phyloP scores from a whole-genome alignment of 2,888 invertebrate genomes.

The Dryobotodes eremita region DNA sequence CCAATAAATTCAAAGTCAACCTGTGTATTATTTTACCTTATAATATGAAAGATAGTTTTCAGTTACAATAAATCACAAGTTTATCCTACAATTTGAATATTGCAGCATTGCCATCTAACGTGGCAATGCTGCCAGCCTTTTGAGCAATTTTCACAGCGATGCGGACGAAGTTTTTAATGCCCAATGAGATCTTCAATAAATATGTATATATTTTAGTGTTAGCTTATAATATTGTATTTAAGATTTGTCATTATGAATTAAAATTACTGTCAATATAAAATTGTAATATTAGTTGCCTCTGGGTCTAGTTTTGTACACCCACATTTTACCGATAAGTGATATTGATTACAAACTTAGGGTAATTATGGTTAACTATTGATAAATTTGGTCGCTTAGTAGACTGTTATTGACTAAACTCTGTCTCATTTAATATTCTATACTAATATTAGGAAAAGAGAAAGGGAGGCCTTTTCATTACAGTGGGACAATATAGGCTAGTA shows the following conservation, averaged over 20 bases:
- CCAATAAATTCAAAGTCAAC: not conserved
- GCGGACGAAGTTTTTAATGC: too few relatives aligned
- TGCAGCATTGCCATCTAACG: too few relatives aligned
- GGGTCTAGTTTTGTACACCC: not conserved
- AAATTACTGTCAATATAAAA: not conserved
- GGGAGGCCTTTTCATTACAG: too few relatives aligned
- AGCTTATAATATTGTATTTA: not conserved
- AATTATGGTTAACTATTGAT: conserved; percentile 6
- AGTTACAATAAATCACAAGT: not conserved
- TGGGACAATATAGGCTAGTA: too few relatives aligned
- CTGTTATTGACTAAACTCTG: not conserved
- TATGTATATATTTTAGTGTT: too few relatives aligned
- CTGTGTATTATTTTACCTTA: not conserved
- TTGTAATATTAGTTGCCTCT: not conserved
- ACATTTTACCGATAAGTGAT: conserved; percentile 31
- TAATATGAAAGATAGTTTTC: not conserved
- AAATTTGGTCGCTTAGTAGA: not conserved
- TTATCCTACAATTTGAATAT: too few relatives aligned
- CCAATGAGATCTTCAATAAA: too few relatives aligned
- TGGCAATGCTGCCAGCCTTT: too few relatives aligned
- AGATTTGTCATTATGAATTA: not conserved
- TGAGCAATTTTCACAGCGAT: too few relatives aligned
- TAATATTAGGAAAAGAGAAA: not conserved
- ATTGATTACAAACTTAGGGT: conserved; percentile 34
- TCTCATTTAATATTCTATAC: not conserved